Base-by-base conservation (phyloP, 2,888 invertebrate genomes). In the Spilarctia lutea region DNA sequence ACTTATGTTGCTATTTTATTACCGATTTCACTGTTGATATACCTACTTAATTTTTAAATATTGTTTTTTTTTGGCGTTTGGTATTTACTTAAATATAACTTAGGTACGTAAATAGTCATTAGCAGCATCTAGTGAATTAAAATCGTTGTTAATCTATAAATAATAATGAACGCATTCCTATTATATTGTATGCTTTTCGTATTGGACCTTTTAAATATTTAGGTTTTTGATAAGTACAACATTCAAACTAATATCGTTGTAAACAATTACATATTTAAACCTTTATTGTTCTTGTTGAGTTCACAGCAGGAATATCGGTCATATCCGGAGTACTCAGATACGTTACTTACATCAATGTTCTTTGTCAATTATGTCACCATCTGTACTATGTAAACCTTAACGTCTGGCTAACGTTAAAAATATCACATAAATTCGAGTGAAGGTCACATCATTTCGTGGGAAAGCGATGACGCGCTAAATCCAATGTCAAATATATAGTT, bases 251-350 rank as follows among this genome's bases (percentile, higher is more conserved):
- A 68, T 68, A 24, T 75, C 68, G 76, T 85, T 77, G 45, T 70
- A 65, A 74, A 77, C 78, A 82, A 82, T 85, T 83, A 81, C 76
- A 79, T 82, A 81, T 85, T 80, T 67, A 76, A 84, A 79, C 81
- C 74, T 81, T 83, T 84, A 83, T 84, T 81, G 75, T 75, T 68
- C 75, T 77, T 75, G 76, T 82, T 74, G 73, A 72, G 73, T 78
- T 78, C 72, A 79, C 81, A 79, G 80, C 74, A 75, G 75, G 72
- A 84, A 86, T 85, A 82, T 85, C 83, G 79, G 82, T 81, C 75
- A 81, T 84, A 86, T 88, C 88, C 88, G 87, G 84, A 84, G 85
- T 75, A 73, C 74, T 78, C 81, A 79, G 85, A 87, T 87, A 86
- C 72, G 75, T 78, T 83, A 83, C 79, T 76, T 81, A 84, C 81